Conservation (phyloP, 2,113 vertebrate genomes). For the Myotis davidii region DNA sequence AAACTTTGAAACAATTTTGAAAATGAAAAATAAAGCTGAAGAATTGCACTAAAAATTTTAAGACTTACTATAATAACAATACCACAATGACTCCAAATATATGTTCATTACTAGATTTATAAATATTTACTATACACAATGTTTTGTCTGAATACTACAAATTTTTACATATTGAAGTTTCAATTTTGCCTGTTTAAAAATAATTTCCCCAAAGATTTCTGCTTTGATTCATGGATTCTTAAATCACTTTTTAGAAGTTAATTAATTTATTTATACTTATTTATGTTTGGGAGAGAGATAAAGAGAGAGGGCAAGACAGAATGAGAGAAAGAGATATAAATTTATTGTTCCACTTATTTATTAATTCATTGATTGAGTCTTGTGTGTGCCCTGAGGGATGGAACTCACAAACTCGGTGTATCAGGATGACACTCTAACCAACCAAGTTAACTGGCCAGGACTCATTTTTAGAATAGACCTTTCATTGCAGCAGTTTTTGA, state of each 20-base stretch:
- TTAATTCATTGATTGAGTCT: background rate
- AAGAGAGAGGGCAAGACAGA: background rate
- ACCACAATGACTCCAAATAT: background rate
- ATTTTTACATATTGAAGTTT: background rate
- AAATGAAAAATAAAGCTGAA: background rate
- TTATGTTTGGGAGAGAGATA: background rate
- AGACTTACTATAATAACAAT: background rate
- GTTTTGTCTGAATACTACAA: background rate
- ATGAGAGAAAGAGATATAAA: background rate
- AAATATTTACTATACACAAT: background rate
- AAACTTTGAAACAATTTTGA: background rate
- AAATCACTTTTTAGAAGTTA: background rate
- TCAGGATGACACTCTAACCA: background rate
- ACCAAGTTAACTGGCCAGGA: background rate
- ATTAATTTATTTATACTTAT: background rate
- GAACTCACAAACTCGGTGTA: background rate
- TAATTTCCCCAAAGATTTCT: background rate
- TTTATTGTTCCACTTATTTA: background rate
- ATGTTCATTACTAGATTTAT: background rate
- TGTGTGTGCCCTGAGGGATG: background rate
- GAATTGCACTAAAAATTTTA: background rate
- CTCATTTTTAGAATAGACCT: background rate
- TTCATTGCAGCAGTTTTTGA: background rate
- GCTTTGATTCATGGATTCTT: background rate
- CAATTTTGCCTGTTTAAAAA: background rate